Evolutionary conservation across 2,888 invertebrate species (phyloP), one percentile per base, ranked within the genome.

Genomic region (Endotricha flammealis): DNA sequence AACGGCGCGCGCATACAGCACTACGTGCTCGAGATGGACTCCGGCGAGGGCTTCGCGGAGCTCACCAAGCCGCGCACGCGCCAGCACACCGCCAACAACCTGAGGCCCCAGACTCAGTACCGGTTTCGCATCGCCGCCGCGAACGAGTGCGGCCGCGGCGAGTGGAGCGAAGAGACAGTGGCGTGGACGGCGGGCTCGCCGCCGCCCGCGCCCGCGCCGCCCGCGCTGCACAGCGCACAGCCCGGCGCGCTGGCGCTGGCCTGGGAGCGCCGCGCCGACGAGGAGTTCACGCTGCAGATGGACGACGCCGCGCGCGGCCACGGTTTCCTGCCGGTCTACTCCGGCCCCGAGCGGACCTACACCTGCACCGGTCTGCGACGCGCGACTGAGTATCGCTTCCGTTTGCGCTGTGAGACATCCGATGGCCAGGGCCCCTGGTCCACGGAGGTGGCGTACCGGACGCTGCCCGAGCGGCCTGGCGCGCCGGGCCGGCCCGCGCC

Each of bases 361-460:
- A 86, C 89, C 48, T 93, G 94, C 67, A 78, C 85, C 38, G 90
- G 90, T 39, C 87, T 96, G 41, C 88, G 89, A 25, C 89, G 94
- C 54, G 94, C 93, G 54, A 91, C 93, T 47, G 91, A 91, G 59
- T 96, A 95, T 75, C 92, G 91, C 60, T 96, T 96, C 77, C 90
- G 95, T 68, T 83, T 96, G 54, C 89, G 92, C 47, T 92, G 94
- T 50, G 92, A 92, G 64, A 96, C 95, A 64, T 92, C 93, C 49
- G 95, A 95, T 55, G 96, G 96, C 1, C 88, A 89, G 49, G 95
- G 95, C 4, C 90, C 91, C 9, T 95, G 95, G 95, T 95, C 95
- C 20, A 90, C 92, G 34, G 92, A 93, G 63, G 92, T 95, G 11
- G 76, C 88, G 36, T 95, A 92, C 72, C 89, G 90, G 46, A 97